Base-by-base conservation (phyloP, 2,797 vertebrate genomes). In the Galaxias olidus region DNA sequence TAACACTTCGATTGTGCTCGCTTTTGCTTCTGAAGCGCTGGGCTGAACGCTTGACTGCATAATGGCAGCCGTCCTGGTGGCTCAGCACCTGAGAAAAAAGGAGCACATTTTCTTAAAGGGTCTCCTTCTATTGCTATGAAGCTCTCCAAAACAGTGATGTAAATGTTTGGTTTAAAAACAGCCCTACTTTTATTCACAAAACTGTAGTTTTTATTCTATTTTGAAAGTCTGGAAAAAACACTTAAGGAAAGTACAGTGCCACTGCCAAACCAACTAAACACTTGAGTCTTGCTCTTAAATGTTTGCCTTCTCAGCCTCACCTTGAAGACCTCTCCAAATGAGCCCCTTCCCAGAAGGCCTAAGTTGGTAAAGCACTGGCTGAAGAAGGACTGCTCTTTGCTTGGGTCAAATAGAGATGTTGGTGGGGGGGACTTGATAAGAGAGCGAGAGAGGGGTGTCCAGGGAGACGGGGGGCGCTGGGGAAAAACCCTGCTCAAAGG, bases 281-380 rank as follows among this genome's bases (percentile, higher is more conserved):
- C 2, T 30, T 30, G 30, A 30, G 30, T 30, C 30, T 3, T 30
- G 30, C 30, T 30, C 30, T 30, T 30, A 6, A 30, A 30, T 30
- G 30, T 30, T 30, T 30, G 30, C 30, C 30, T 30, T 30, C 30
- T 30, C 3, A 30, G 30, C 30, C 82, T 90, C 65, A 96, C 95
- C 93, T 96, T 95, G 79, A 93, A 96, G 14, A 97, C 95, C 66
- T 96, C 94, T n/a, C 95, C 95, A 0, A 94, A 97, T 1, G 94
- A 97, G 53, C 96, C 96, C 0, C 89, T 88, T 10, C 96, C 96
- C 62, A 97, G 83, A 45, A 92, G 86, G 50, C 93, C 92, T 19
- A 97, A 86, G 73, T 89, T 92, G 68, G 88, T 89, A 84, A 96
- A 97, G 68, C 90, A 95, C 82, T 97, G 96, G 68, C 67, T 90